Conservation (phyloP, 2,113 vertebrate species). For the Eleginops maclovinus region DNA sequence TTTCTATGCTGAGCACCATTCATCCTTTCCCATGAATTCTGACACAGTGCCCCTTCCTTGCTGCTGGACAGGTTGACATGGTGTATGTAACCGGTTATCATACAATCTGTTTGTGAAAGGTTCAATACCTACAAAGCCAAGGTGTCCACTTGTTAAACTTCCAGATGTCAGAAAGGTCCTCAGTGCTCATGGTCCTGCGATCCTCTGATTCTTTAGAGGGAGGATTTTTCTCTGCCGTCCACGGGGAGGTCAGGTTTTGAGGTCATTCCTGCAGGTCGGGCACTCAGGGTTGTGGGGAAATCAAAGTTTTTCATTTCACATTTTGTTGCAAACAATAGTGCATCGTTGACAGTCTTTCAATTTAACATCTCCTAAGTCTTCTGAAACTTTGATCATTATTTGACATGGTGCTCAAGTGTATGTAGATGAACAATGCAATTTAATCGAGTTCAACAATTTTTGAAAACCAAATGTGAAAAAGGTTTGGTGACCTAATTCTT, state of each 20-base stretch:
- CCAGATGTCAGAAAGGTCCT: slow-evolving; percentile 26
- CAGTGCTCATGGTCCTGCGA: slow-evolving; percentile 20
- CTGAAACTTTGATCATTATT: slow-evolving; percentile 40
- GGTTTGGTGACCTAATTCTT: slow-evolving; percentile 49
- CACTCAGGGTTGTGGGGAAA: slow-evolving; percentile 44
- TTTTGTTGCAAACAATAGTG: slow-evolving; percentile 15
- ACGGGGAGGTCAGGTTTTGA: slow-evolving; percentile 7
- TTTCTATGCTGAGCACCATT: slow-evolving; percentile 16
- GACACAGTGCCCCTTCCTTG: slow-evolving; percentile 25
- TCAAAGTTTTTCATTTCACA: slow-evolving; percentile 27
- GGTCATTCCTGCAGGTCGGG: slow-evolving; percentile 31
- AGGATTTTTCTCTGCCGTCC: slow-evolving; percentile 32
- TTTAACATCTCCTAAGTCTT: slow-evolving; percentile 17
- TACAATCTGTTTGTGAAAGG: slow-evolving; percentile 29
- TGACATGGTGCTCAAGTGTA: slow-evolving; percentile 51
- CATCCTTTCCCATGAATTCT: slow-evolving; percentile 5
- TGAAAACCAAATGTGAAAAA: slow-evolving; percentile 62
- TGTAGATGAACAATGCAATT: slow-evolving; percentile 40
- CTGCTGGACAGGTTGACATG: slow-evolving; percentile 38
- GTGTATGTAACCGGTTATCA: slow-evolving; percentile 15
- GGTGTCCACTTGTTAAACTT: slow-evolving; percentile 33
- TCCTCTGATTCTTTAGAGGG: slow-evolving; percentile 17
- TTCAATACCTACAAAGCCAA: slow-evolving; percentile 18
- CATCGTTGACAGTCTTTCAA: slow-evolving; percentile 23
- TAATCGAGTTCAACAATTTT: slow-evolving; percentile 59